Evolutionary conservation across 1,140 invertebrate species (phyloP).

Genomic region (Drosophila asahinai): DNA sequence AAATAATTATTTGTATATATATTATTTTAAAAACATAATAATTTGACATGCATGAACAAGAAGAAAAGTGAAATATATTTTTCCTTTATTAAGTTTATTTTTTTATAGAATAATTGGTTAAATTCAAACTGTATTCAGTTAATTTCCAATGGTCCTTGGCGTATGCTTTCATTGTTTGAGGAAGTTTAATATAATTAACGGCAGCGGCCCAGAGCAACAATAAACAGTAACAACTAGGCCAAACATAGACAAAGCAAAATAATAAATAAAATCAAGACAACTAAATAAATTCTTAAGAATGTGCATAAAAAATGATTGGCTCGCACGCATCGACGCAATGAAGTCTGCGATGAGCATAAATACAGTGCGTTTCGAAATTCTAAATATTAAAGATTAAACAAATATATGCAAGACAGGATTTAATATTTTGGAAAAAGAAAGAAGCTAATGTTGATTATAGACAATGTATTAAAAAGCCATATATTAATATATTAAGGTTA

Average conservation of each 20-base stretch:
- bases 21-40: too few species aligned
- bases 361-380: neutral
- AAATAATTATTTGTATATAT: too few species aligned
- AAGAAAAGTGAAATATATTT: too few species aligned
- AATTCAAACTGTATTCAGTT: neutral
- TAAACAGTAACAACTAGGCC: conserved; percentile 40
- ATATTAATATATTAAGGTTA: too few species aligned
- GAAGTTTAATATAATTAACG: conserved; percentile 59
- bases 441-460: neutral
- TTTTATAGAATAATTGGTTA: neutral
- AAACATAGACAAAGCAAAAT: conserved; percentile 1
- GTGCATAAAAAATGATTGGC: conserved; percentile 65
- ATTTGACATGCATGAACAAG: too few species aligned
- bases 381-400: neutral
- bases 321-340: conserved; percentile 50
- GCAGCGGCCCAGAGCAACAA: conserved; percentile 36
- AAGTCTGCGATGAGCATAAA: conserved; percentile 22
- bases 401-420: neutral
- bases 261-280: conserved; percentile 38
- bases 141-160: conserved; percentile 20
- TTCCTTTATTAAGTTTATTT: too few species aligned
- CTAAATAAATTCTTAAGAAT: conserved; percentile 58
- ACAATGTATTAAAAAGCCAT: too few species aligned
- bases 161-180: conserved; percentile 4
- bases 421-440: neutral